Percentiles rank a stretch among this genome's conserved stretches.
These are phyloP conservation scores for Phallusia fumigata DNA, from an alignment of 23 tunicate genomes.

Conservation along the genomic window DNA sequence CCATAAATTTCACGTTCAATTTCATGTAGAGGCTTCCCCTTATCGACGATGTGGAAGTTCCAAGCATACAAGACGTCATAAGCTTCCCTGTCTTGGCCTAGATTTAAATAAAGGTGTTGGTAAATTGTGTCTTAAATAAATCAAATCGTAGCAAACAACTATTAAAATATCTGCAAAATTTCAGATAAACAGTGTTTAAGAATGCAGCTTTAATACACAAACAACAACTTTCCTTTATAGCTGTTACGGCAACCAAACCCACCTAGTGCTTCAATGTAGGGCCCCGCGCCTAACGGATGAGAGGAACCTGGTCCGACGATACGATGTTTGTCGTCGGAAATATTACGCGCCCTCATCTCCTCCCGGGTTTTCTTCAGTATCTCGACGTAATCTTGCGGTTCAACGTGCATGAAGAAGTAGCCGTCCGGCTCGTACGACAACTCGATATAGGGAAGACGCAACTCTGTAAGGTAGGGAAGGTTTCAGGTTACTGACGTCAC, in stretches of 20 bases:
- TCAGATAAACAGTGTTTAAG: too few species aligned
- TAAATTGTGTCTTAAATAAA: too few species aligned
- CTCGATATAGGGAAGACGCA: slow-evolving; percentile 55
- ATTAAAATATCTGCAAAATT: too few species aligned
- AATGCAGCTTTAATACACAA: too few species aligned
- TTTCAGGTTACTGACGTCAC: too few species aligned
- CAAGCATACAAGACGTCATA: slow-evolving; percentile 64
- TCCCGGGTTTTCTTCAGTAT: slow-evolving; percentile 45
- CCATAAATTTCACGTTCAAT: slow-evolving; percentile 46
- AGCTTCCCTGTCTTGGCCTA: slow-evolving; percentile 72
- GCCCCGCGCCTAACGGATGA: slow-evolving; percentile 36
- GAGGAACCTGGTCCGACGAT: slow-evolving; percentile 74
- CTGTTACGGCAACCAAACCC: background rate
- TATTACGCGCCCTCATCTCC: slow-evolving; percentile 41
- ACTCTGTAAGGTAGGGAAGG: slow-evolving; percentile 18
- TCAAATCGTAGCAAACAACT: too few species aligned
- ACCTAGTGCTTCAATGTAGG: slow-evolving; percentile 63
- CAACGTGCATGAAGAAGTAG: slow-evolving; percentile 32
- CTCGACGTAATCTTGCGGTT: slow-evolving; percentile 48
- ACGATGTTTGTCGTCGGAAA: slow-evolving; percentile 34
- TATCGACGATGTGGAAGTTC: slow-evolving; percentile 51
- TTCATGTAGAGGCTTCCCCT: slow-evolving; percentile 51
- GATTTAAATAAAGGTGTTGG: too few species aligned
- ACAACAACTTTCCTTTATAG: too few species aligned
- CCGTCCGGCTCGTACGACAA: slow-evolving; percentile 62